Percentiles rank a stretch among this genome's conserved stretches.
phyloP scores from a whole-genome alignment of 2,797 vertebrate species.

The Falco rusticolus region DNA sequence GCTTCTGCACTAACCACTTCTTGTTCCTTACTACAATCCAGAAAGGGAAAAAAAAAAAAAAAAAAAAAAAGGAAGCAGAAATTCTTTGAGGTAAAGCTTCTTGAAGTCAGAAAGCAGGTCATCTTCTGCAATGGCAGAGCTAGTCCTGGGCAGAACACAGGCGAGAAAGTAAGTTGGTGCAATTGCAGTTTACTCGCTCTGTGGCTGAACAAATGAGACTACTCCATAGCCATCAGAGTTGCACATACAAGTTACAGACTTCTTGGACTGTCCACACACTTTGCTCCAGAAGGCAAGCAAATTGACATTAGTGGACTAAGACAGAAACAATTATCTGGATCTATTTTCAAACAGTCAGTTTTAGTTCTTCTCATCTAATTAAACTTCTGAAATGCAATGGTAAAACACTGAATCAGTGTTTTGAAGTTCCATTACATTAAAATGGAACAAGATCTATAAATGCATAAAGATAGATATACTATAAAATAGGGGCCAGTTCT shows the following conservation, averaged over 20 bases:
- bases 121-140: slow-evolving; percentile 25
- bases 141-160: not conserved
- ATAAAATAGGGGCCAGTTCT: not conserved
- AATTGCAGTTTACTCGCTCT: not conserved
- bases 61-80: not conserved
- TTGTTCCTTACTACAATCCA: not conserved
- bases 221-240: not conserved
- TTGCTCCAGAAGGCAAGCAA: not conserved
- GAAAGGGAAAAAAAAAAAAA: not conserved
- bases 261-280: not conserved
- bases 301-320: not conserved
- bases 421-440: not conserved
- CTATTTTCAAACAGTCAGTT: not conserved
- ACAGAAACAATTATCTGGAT: not conserved
- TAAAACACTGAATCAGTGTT: not conserved
- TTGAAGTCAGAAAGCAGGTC: slow-evolving; percentile 7
- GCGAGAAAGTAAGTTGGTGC: not conserved
- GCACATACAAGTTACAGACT: not conserved
- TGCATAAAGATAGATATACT: not conserved
- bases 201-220: not conserved
- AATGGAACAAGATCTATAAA: not conserved
- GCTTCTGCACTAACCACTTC: not conserved
- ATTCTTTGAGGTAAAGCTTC: slow-evolving; percentile 27
- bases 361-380: not conserved
- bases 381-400: not conserved